Evolutionary conservation across 2,113 vertebrate genomes (phyloP).

Genomic region (Actenoides hombroni): DNA sequence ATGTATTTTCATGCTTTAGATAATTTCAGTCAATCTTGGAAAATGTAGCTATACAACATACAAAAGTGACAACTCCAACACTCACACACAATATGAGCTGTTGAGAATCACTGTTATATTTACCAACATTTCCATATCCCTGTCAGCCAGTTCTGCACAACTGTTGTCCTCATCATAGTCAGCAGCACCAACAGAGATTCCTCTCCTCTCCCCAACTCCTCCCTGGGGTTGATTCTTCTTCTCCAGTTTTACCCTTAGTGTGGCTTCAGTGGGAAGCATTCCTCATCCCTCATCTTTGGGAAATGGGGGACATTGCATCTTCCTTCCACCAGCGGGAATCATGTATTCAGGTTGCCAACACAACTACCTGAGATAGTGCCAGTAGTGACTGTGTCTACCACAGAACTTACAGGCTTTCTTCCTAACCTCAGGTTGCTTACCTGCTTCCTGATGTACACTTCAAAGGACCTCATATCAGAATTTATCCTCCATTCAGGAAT

Average conservation of each 20-base stretch:
- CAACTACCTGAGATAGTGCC: not conserved
- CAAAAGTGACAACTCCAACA: constrained; percentile 72
- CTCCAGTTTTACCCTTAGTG: not conserved
- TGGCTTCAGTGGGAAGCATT: not conserved
- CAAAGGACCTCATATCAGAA: not conserved
- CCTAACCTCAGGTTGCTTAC: not conserved
- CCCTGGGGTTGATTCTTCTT: constrained; percentile 1
- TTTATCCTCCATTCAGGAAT: not conserved
- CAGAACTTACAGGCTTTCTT: not conserved
- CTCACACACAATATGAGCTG: constrained; percentile 72
- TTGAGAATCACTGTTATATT: constrained; percentile 76
- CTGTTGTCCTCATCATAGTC: constrained; percentile 73
- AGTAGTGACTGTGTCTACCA: not conserved
- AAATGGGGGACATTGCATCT: not conserved
- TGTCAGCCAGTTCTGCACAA: constrained; percentile 71
- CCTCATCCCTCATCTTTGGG: not conserved
- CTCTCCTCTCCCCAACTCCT: constrained; percentile 16
- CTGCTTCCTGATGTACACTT: not conserved
- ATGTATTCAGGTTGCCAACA: not conserved
- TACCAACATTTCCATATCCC: constrained; percentile 74
- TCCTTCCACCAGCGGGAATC: not conserved
- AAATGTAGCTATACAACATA: constrained; percentile 72
- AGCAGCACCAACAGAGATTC: constrained; percentile 67
- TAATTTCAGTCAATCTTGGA: constrained; percentile 75
- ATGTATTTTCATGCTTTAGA: constrained; percentile 71